Conservation (phyloP, 2,797 vertebrate genomes). For the Fistularia commersonii region DNA sequence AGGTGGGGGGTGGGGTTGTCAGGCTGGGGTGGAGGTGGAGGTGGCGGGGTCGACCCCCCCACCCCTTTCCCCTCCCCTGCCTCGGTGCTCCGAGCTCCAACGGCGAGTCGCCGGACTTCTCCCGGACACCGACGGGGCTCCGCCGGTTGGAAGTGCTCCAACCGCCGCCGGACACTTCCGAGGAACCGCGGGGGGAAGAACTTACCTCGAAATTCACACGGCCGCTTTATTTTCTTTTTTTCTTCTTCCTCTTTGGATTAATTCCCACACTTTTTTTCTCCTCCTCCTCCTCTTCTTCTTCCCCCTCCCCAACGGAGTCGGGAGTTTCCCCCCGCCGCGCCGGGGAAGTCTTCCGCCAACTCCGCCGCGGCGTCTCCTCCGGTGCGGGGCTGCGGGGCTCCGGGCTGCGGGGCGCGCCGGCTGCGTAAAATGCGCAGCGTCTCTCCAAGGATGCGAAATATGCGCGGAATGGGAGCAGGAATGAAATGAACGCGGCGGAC, state of each 20-base stretch:
- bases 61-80: too few relatives aligned
- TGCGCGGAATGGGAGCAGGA: slow-evolving; percentile 97
- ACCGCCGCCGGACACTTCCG: too few relatives aligned
- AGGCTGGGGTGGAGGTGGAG: too few relatives aligned
- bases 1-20: not conserved
- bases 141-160: too few relatives aligned
- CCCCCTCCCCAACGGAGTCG: too few relatives aligned
- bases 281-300: too few relatives aligned
- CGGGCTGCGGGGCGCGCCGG: slow-evolving; percentile 45
- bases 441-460: slow-evolving; percentile 92
- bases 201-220: slow-evolving; percentile 76
- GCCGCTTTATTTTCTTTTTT: too few relatives aligned
- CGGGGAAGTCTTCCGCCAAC: slow-evolving; percentile 45
- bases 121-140: too few relatives aligned
- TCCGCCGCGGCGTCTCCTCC: slow-evolving; percentile 37
- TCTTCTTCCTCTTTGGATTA: slow-evolving; percentile 49
- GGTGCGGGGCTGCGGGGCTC: slow-evolving; percentile 28
- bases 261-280: slow-evolving; percentile 53
- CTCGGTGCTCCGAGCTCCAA: too few relatives aligned
- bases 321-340: slow-evolving; percentile 30
- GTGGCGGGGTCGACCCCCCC: too few relatives aligned
- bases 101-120: too few relatives aligned
- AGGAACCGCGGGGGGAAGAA: slow-evolving; percentile 50
- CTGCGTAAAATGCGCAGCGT: slow-evolving; percentile 70
- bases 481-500: slow-evolving; percentile 96